Evolutionary conservation across 2,113 vertebrate genomes (phyloP).

Genomic region (Porphyrio hochstetteri): DNA sequence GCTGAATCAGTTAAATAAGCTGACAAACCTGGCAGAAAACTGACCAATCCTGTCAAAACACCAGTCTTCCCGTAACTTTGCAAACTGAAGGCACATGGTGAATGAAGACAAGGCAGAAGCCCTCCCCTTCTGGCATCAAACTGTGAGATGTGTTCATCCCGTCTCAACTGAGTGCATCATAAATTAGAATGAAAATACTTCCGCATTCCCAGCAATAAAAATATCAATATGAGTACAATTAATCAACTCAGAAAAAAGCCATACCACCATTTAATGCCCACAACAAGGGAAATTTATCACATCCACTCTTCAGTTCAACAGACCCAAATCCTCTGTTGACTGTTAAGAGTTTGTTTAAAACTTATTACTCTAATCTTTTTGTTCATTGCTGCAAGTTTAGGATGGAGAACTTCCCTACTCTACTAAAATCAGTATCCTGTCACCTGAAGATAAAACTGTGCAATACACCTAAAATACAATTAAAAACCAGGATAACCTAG

Average conservation of each 20-base stretch:
- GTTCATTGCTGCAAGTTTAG: not conserved
- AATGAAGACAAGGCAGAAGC: not conserved
- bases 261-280: not conserved
- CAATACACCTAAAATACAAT: not conserved
- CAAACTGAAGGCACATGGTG: not conserved
- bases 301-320: not conserved
- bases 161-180: not conserved
- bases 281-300: not conserved
- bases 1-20: not conserved
- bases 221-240: not conserved
- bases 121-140: not conserved
- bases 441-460: not conserved
- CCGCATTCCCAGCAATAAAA: not conserved
- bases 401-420: not conserved
- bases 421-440: not conserved
- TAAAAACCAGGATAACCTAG: not conserved
- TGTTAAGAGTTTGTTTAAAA: not conserved
- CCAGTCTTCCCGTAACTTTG: not conserved
- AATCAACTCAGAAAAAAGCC: not conserved
- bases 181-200: not conserved
- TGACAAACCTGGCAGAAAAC: not conserved
- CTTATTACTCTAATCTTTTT: not conserved
- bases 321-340: not conserved
- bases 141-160: not conserved
- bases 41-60: not conserved